Base-by-base conservation (phyloP, 2,113 vertebrate genomes). In the Cottus gobio region DNA sequence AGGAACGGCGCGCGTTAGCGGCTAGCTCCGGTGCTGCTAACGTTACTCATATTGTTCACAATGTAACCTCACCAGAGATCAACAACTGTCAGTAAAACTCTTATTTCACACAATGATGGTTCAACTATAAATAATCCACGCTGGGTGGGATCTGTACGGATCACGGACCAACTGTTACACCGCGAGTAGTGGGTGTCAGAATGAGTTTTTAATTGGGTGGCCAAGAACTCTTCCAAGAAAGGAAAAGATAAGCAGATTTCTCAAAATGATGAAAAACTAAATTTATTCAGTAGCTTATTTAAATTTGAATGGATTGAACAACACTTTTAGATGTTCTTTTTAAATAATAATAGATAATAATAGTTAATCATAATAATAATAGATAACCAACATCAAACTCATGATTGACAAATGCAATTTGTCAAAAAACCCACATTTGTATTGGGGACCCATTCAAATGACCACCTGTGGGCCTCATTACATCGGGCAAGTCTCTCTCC, bases 401-500 rank as follows among this genome's bases (percentile, higher is more conserved):
- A 15, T 13, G 12, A 28, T 56, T 28, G 24, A 54, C 50, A 10
- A 10, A n/a, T 54, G n/a, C 22, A 54, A 54, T 54, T 54, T 54
- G 50, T 54, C 46, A 7, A 48, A 20, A 48, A 48, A 22, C 18
- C 20, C 46, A 54, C n/a, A 30, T 60, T 28, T 18, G 11, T 18
- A 20, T 60, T 31, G 13, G 15, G 28, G 15, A 30, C 56, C 26
- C 5, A 16, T 9, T 58, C 5, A 36, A 36, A 62, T 62, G 54
- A 62, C 20, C 60, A 58, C 75, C 82, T 84, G 80, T 75, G 66
- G 26, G 64, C 78, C 37, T 86, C 68, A 15, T 30, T 30, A 8
- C 56, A 58, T 18, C 24, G 68, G 63, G 54, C 48, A 39, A 79
- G 63, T 58, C 78, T 77, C 44, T 28, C 56, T 72, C 64, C 28